These are phyloP conservation scores for Phenganax stokvisi DNA, from an alignment of 92 coral and sea anemone species.

Conservation along the genomic window DNA sequence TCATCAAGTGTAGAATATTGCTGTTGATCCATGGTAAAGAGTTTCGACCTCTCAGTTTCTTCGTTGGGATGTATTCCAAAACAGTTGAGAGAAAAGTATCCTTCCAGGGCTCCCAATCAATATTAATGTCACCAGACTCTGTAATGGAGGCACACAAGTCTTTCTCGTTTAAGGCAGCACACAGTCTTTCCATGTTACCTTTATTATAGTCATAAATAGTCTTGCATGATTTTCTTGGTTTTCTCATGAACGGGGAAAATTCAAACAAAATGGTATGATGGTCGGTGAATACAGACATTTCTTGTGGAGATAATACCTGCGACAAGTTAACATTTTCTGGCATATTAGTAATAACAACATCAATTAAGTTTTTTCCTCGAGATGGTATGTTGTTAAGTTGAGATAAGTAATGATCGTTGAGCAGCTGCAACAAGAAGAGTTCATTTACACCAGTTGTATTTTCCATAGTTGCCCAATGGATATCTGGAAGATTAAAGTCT, in stretches of 20 bases:
- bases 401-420: no score
- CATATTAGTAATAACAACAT: no score
- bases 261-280: constrained; percentile 12
- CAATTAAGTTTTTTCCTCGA: no score
- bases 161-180: neutral
- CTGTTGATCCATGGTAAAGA: neutral
- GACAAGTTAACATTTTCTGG: no score
- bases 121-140: neutral
- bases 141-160: neutral
- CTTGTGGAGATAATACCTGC: no score
- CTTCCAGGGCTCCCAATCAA: neutral
- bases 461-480: no score
- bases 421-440: no score
- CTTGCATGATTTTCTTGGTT: neutral
- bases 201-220: neutral
- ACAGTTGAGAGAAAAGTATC: neutral
- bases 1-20: neutral
- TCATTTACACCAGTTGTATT: no score
- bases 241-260: neutral
- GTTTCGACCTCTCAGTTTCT: neutral
- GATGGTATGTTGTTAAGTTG: no score
- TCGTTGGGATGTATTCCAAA: neutral
- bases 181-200: neutral
- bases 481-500: no score
- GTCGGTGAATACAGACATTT: neutral